phyloP scores from a whole-genome alignment of 2,113 vertebrate species.

The Chaenogobius annularis region DNA sequence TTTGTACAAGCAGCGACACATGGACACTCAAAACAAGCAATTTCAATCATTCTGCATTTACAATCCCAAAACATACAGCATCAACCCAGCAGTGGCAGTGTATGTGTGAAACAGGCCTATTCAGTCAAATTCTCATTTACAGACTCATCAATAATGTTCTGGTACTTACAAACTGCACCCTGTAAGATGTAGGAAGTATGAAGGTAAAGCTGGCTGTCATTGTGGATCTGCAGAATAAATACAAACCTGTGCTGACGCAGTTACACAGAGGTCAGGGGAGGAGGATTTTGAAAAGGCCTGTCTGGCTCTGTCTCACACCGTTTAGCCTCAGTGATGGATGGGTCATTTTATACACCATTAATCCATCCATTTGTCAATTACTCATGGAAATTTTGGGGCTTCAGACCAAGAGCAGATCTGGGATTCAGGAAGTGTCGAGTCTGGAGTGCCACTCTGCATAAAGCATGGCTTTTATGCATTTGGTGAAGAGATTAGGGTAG shows the following conservation, averaged over 20 bases:
- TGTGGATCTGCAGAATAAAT: not conserved
- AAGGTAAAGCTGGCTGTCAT: too few relatives aligned
- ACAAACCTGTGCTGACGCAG: constrained; percentile 3
- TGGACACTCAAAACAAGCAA: too few relatives aligned
- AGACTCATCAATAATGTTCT: too few relatives aligned
- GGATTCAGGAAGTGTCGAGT: constrained; percentile 57
- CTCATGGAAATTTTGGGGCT: constrained; percentile 52
- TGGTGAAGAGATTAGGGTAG: not conserved
- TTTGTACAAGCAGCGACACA: too few relatives aligned
- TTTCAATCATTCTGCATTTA: too few relatives aligned
- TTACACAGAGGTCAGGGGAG: constrained; percentile 40
- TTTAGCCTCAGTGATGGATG: constrained; percentile 65
- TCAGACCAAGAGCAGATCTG: constrained; percentile 12
- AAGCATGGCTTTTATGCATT: constrained; percentile 47
- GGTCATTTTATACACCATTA: constrained; percentile 72
- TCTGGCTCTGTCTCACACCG: constrained; percentile 44
- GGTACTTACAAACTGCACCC: not conserved
- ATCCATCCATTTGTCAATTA: constrained; percentile 73
- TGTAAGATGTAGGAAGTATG: too few relatives aligned
- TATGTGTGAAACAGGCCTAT: too few relatives aligned
- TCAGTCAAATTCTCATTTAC: too few relatives aligned
- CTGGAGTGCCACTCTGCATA: constrained; percentile 53
- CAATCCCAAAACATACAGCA: too few relatives aligned
- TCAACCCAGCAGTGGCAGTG: too few relatives aligned
- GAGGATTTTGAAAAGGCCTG: constrained; percentile 25